Percentiles rank a stretch among this genome's conserved stretches.
These are phyloP conservation scores for Leptobrachium ailaonicum DNA, from an alignment of 2,113 vertebrate genomes.

Conservation along the genomic window DNA sequence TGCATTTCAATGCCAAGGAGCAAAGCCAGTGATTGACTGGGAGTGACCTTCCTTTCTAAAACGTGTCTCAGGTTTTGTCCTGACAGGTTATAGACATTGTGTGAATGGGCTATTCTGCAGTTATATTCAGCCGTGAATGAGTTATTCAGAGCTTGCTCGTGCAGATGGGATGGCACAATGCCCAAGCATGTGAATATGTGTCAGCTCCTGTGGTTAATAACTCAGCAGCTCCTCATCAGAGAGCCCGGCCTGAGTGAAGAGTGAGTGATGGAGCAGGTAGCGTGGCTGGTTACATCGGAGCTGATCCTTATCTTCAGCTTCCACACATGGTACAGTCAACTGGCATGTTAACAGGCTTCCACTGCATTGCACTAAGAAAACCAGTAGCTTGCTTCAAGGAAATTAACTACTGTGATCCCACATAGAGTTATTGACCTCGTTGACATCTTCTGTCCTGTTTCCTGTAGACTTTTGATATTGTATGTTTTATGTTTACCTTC, in stretches of 20 bases:
- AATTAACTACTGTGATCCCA: constrained; percentile 13
- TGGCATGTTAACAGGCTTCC: constrained; percentile 28
- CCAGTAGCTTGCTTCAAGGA: constrained; percentile 14
- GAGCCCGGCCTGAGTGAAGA: not conserved
- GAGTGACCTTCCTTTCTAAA: too few relatives aligned
- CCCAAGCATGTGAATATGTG: constrained; percentile 40
- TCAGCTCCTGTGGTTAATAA: constrained; percentile 43
- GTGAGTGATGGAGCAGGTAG: constrained; percentile 39
- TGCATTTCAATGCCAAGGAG: too few relatives aligned
- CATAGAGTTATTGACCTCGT: too few relatives aligned
- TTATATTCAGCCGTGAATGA: not conserved
- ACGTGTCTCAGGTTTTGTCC: too few relatives aligned
- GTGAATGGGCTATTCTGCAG: not conserved
- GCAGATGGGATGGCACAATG: constrained; percentile 44
- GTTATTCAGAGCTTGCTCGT: constrained; percentile 31
- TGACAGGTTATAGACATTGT: not conserved
- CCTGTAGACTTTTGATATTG: too few relatives aligned
- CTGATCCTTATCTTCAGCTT: constrained; percentile 33
- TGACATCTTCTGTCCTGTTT: too few relatives aligned
- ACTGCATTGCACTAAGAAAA: constrained; percentile 9
- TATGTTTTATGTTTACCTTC: too few relatives aligned
- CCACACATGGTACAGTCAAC: constrained; percentile 13
- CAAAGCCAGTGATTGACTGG: too few relatives aligned
- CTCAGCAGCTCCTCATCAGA: constrained; percentile 45
- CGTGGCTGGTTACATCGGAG: constrained; percentile 29